Percentiles rank a stretch among this genome's conserved stretches.
Conservation (phyloP, 2,888 invertebrate species). For the Parascotia fuliginaria region DNA sequence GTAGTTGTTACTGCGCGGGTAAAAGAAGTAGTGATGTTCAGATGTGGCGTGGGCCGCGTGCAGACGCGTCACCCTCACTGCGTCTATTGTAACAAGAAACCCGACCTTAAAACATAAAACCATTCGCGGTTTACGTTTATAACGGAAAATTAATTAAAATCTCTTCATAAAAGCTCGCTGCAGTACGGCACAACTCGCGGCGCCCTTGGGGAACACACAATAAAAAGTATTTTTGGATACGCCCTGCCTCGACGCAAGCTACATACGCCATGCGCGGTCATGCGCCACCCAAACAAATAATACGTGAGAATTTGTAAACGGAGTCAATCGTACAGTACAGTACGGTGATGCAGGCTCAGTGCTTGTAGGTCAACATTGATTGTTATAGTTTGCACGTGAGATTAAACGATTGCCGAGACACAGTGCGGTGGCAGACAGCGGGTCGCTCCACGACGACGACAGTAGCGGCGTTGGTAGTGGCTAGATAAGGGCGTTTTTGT, state of each 20-base stretch:
- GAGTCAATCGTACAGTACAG: no score
- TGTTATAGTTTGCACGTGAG: no score
- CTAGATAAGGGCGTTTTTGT: no score
- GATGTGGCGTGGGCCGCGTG: no score
- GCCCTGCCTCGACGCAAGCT: constrained; percentile 56
- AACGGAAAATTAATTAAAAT: constrained; percentile 72
- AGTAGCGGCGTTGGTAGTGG: no score
- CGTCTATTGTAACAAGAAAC: constrained; percentile 47
- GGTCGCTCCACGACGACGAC: no score
- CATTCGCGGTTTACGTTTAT: constrained; percentile 67
- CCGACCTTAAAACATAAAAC: constrained; percentile 47
- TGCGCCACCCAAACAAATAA: constrained; percentile 68
- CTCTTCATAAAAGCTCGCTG: constrained; percentile 60
- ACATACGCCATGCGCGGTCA: constrained; percentile 52
- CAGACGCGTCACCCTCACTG: constrained; percentile 8
- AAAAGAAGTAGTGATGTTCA: no score
- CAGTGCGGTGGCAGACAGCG: no score
- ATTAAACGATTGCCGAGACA: not conserved
- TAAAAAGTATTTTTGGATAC: constrained; percentile 81
- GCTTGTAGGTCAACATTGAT: no score
- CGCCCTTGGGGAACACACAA: constrained; percentile 81
- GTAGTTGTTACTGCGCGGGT: no score
- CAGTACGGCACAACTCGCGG: constrained; percentile 41
- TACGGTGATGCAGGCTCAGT: no score
- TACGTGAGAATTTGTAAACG: constrained; percentile 32